Evolutionary conservation across 2,888 invertebrate genomes (phyloP), one percentile per base, ranked within the genome.

Genomic region (Microdon myrmicae): DNA sequence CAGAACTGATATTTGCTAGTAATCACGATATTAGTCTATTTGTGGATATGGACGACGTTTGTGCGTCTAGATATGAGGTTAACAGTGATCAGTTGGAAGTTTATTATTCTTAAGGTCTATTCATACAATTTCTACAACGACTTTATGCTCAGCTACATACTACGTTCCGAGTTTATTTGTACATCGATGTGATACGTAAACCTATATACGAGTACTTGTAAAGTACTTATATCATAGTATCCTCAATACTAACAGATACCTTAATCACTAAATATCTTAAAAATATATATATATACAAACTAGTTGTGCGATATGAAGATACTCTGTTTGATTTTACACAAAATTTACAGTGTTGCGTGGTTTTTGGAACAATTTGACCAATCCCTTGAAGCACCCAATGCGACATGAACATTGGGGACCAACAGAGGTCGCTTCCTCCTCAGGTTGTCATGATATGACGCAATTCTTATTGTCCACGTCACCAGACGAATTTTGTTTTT

Each of bases 381-480:
- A 23, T 10, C 58, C 53, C 25, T 59, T 66, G 35, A 66, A 66
- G 25, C 66, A 66, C 13, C 66, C 66, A 5, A 44, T 38, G 2
- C 51, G 64, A 26, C 56, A 64, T 7, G 43, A 45, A 28, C 51
- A 47, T n/a, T 29, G 58, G 20, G 47, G 51, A 4, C 58, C 64
- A 12, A 41, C 17, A 12, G 74, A 72, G 22, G 73, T 74, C 67
- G 73, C 73, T 13, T 75, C 73, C 10, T 4, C n/a, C 31, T 74
- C 73, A 74, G 76, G 76, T 72, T 75, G 79, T 92, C 90, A 92
- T 82, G 92, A 92, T 75, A 92, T 87, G 69, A 90, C 86, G 78
- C 92, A 92, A 79, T 90, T 92, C 73, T 92, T 92, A 74, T 88
- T 86, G 71, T 88, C 87, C 5, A 69, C 44, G 54, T 70, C 67